A percentile compares a stretch with the other conserved stretches of the same genome.
These are phyloP conservation scores for Marcusenius ussheri DNA, from an alignment of 2,113 vertebrate species.

Conservation along the genomic window DNA sequence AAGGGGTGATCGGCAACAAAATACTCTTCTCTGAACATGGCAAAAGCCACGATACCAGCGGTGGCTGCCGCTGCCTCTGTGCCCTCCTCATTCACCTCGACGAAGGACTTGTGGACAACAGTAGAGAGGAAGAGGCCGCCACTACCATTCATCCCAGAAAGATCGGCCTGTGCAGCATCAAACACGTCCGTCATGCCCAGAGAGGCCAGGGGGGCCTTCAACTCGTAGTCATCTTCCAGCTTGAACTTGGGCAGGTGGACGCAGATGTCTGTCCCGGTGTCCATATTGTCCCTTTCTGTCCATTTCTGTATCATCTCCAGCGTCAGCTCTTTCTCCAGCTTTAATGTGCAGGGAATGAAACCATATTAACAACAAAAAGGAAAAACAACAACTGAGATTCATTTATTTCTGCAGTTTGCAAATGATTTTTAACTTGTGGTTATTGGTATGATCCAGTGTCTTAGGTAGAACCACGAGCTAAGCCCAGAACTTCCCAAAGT, in stretches of 20 bases:
- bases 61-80: slow-evolving; percentile 85
- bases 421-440: neutral
- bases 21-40: slow-evolving; percentile 57
- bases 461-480: neutral
- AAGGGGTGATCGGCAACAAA: slow-evolving; percentile 84
- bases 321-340: slow-evolving; percentile 78
- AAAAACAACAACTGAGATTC: neutral
- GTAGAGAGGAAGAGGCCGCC: slow-evolving; percentile 71
- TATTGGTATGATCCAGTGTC: neutral
- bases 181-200: slow-evolving; percentile 79
- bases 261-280: slow-evolving; percentile 44
- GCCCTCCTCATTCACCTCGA: slow-evolving; percentile 90
- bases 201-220: slow-evolving; percentile 56
- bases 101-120: slow-evolving; percentile 78
- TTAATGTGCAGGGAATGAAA: slow-evolving; percentile 10
- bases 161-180: slow-evolving; percentile 56
- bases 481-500: neutral
- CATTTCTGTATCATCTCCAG: slow-evolving; percentile 71
- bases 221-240: slow-evolving; percentile 72
- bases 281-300: slow-evolving; percentile 65
- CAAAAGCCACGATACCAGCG: slow-evolving; percentile 45
- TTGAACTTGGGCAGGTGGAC: slow-evolving; percentile 79
- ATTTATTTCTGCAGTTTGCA: neutral
- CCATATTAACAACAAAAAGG: neutral
- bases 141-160: slow-evolving; percentile 75